Percentiles rank a stretch among this genome's conserved stretches.
Evolutionary conservation across 1,140 invertebrate genomes (phyloP).

Genomic region (Metopolophium dirhodum): DNA sequence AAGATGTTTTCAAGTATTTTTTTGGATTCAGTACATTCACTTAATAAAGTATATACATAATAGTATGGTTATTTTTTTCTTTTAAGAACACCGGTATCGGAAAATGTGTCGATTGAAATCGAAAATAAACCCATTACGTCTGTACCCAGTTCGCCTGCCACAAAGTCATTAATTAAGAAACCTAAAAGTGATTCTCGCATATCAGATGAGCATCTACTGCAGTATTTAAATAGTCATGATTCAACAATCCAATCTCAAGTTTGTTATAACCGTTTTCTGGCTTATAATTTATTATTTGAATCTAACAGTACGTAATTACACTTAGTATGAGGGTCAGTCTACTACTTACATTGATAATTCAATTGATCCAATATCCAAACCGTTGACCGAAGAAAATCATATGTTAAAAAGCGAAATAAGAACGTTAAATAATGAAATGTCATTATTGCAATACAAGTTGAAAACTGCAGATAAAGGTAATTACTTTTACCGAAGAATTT

Average conservation of each 20-base stretch:
- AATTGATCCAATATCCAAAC: constrained; percentile 26
- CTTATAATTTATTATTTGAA: background rate
- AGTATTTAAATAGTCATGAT: constrained; percentile 58
- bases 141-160: constrained; percentile 39
- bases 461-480: constrained; percentile 67
- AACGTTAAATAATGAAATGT: constrained; percentile 68
- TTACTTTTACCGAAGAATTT: constrained; percentile 14
- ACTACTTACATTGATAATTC: constrained; percentile 10
- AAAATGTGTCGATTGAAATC: constrained; percentile 9
- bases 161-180: constrained; percentile 37
- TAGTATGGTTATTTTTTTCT: background rate
- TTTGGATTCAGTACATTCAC: background rate
- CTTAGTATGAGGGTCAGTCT: constrained; percentile 17
- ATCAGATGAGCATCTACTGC: constrained; percentile 58
- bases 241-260: constrained; percentile 49
- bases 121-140: constrained; percentile 38
- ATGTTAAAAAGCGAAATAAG: constrained; percentile 68
- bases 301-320: background rate
- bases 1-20: constrained; percentile 49
- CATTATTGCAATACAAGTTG: constrained; percentile 65
- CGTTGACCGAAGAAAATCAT: constrained; percentile 60
- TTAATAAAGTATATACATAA: too few species aligned
- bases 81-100: background rate
- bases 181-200: constrained; percentile 52
- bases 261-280: background rate